A percentile compares a stretch with the other conserved stretches of the same genome.
Evolutionary conservation across 2,113 vertebrate genomes (phyloP).

Genomic region (Delphinus delphis): DNA sequence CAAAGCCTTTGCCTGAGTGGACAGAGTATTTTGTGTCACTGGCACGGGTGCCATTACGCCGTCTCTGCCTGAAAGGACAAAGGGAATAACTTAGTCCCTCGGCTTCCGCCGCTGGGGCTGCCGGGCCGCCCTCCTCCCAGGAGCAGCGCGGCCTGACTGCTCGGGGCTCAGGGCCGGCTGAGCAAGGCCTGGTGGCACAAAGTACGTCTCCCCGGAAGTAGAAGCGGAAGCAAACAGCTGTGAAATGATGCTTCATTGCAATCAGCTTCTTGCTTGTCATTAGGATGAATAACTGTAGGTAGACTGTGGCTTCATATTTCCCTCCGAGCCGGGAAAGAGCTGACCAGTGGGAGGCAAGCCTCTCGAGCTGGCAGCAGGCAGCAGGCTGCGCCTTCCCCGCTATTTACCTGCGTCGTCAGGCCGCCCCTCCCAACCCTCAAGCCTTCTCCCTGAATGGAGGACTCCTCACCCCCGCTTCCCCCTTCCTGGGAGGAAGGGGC

Average conservation of each 20-base stretch:
- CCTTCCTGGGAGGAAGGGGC: not conserved
- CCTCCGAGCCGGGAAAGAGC: not conserved
- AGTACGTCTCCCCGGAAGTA: not conserved
- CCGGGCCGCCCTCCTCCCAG: not conserved
- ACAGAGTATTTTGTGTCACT: not conserved
- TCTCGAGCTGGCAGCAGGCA: accelerated
- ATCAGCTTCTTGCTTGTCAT: constrained; percentile 40
- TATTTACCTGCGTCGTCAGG: not conserved
- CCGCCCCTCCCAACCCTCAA: not conserved
- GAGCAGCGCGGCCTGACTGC: not conserved
- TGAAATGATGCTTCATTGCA: not conserved
- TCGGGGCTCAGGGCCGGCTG: not conserved
- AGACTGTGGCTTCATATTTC: constrained; percentile 18
- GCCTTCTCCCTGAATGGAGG: not conserved
- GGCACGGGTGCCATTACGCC: not conserved
- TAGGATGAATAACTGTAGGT: constrained; percentile 28
- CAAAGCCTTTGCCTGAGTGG: not conserved
- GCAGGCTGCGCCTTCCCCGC: not conserved
- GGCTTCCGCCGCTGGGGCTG: too few species aligned
- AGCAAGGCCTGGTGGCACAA: not conserved
- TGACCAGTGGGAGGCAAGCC: not conserved
- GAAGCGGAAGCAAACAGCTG: not conserved
- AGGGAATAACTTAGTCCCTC: not conserved
- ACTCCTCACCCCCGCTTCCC: not conserved
- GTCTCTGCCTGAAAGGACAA: not conserved